Percentiles rank a stretch among this genome's conserved stretches.
Conservation (phyloP, 2,797 vertebrate species). For the Gastrophryne carolinensis region DNA sequence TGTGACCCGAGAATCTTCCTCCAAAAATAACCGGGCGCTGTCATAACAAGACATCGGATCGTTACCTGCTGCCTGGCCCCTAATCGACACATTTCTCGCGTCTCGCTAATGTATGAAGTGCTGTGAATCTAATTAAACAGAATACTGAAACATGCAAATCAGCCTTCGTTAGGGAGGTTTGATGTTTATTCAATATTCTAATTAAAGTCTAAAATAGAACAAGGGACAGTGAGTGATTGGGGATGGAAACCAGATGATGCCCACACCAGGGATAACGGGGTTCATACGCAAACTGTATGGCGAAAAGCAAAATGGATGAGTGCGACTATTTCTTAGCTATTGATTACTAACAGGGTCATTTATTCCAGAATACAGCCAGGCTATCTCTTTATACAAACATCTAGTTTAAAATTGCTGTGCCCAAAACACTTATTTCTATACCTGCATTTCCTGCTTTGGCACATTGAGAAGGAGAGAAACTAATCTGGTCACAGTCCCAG, state of each 20-base stretch:
- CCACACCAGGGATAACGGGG: background rate
- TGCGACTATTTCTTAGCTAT: too few relatives aligned
- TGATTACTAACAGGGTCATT: too few relatives aligned
- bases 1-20: background rate
- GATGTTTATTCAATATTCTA: slow-evolving; percentile 34
- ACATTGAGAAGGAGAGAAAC: too few relatives aligned
- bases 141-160: slow-evolving; percentile 18
- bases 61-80: background rate
- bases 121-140: slow-evolving; percentile 23
- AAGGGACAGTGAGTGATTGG: background rate
- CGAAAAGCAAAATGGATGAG: too few relatives aligned
- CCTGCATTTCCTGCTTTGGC: too few relatives aligned
- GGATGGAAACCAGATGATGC: background rate
- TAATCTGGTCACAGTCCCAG: too few relatives aligned
- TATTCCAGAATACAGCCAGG: too few relatives aligned
- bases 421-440: too few relatives aligned
- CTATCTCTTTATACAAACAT: too few relatives aligned
- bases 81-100: background rate
- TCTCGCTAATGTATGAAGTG: background rate
- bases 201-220: background rate
- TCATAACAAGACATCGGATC: slow-evolving; percentile 1
- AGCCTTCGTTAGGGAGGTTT: background rate
- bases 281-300: too few relatives aligned
- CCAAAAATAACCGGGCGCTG: background rate
- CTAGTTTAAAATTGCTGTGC: too few relatives aligned